phyloP scores from a whole-genome alignment of 2,113 vertebrate species.

The Enhydra lutris region DNA sequence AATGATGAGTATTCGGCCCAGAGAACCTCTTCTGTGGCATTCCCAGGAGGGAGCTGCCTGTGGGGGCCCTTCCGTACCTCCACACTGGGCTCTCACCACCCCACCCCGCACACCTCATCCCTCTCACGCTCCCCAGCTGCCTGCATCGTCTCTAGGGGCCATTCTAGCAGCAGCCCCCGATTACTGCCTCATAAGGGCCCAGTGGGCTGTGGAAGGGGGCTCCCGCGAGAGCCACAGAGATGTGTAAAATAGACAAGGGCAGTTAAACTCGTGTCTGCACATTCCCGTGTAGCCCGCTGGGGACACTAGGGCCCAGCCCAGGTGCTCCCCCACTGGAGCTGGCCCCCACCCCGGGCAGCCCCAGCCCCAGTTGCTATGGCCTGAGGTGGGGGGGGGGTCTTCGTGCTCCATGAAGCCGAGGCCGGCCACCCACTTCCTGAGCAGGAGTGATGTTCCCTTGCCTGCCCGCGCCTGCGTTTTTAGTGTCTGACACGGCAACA shows the following conservation, averaged over 20 bases:
- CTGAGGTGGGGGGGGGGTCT: neutral
- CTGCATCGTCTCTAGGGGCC: no score
- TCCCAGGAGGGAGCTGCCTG: neutral
- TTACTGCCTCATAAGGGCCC: neutral
- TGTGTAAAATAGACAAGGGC: neutral
- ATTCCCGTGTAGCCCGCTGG: fast-evolving
- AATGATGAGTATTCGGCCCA: neutral
- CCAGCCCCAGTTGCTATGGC: neutral
- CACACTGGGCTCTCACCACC: neutral
- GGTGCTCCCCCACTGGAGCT: fast-evolving
- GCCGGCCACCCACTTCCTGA: fast-evolving
- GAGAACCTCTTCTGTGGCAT: neutral
- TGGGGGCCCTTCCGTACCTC: fast-evolving
- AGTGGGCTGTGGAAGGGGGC: neutral
- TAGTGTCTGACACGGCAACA: neutral
- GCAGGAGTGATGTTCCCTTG: neutral
- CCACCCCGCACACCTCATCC: fast-evolving
- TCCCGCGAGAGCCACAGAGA: neutral
- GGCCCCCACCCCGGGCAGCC: neutral
- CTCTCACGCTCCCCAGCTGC: neutral
- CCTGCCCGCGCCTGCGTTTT: neutral
- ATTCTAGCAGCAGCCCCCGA: fast-evolving
- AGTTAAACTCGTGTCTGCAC: fast-evolving
- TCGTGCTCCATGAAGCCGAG: fast-evolving
- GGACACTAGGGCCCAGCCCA: neutral